phyloP scores from a whole-genome alignment of 2,113 vertebrate genomes.

The Scolopax mira region DNA sequence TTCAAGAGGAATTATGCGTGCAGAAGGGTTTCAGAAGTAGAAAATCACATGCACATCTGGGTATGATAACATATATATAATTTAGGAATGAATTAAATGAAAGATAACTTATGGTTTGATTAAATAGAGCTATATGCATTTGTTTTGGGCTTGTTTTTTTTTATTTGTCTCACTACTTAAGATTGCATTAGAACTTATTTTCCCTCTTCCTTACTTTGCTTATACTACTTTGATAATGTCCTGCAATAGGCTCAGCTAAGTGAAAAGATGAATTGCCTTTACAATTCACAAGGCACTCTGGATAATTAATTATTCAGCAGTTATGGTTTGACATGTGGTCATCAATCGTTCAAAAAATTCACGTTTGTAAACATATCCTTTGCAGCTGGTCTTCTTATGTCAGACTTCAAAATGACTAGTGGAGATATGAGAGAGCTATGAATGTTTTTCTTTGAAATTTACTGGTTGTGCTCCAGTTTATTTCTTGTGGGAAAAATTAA shows the following conservation, averaged over 20 bases:
- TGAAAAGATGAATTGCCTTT: neutral
- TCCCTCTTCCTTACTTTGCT: neutral
- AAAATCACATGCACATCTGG: neutral
- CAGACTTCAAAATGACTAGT: constrained; percentile 41
- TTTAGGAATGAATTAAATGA: neutral
- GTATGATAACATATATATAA: neutral
- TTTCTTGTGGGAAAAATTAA: constrained; percentile 31
- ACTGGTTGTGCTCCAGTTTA: neutral
- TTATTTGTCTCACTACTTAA: neutral
- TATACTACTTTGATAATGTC: neutral
- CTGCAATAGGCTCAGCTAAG: neutral
- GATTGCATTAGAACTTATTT: neutral
- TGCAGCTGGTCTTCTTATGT: constrained; percentile 43
- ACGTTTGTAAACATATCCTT: constrained; percentile 32
- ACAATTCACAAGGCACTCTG: constrained; percentile 17
- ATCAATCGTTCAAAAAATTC: constrained; percentile 17
- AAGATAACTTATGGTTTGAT: neutral
- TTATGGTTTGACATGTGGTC: constrained; percentile 20
- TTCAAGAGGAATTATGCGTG: neutral
- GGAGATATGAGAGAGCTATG: neutral
- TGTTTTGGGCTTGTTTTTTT: neutral
- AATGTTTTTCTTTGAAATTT: constrained; percentile 38
- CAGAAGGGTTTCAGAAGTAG: neutral
- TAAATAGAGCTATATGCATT: neutral
- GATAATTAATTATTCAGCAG: constrained; percentile 44